These are phyloP conservation scores for Yoshiicerus persimilis DNA, from an alignment of 1,140 invertebrate species.

Conservation along the genomic window DNA sequence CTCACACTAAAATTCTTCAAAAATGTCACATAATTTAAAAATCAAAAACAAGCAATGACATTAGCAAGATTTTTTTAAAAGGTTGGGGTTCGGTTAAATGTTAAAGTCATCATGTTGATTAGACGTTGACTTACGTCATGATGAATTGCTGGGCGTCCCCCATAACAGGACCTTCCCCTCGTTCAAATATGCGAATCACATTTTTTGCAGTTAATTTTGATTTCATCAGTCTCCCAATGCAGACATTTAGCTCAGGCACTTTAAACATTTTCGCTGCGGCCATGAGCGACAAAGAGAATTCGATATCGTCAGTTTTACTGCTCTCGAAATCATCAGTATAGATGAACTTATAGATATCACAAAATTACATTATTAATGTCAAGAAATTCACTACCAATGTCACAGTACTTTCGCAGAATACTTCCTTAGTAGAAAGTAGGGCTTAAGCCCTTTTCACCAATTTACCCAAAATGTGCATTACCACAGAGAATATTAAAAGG, in stretches of 20 bases:
- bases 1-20: too few relatives aligned
- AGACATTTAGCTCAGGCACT: neutral
- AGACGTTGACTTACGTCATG: neutral
- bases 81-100: too few relatives aligned
- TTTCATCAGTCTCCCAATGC: neutral
- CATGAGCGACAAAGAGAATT: neutral
- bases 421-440: too few relatives aligned
- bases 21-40: too few relatives aligned
- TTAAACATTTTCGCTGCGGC: neutral
- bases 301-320: neutral
- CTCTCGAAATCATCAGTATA: neutral
- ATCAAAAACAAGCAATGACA: too few relatives aligned
- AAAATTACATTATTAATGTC: neutral
- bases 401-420: neutral
- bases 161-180: neutral
- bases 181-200: neutral
- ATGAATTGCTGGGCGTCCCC: neutral
- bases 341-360: neutral
- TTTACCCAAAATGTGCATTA: too few relatives aligned
- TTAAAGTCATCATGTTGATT: too few relatives aligned
- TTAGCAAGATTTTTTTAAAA: too few relatives aligned
- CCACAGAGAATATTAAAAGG: too few relatives aligned
- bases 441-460: too few relatives aligned
- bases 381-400: neutral
- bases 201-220: neutral